Evolutionary conservation across 2,797 vertebrate genomes (phyloP), one percentile per base, ranked within the genome.

Genomic region (Gobionotothen gibberifrons): DNA sequence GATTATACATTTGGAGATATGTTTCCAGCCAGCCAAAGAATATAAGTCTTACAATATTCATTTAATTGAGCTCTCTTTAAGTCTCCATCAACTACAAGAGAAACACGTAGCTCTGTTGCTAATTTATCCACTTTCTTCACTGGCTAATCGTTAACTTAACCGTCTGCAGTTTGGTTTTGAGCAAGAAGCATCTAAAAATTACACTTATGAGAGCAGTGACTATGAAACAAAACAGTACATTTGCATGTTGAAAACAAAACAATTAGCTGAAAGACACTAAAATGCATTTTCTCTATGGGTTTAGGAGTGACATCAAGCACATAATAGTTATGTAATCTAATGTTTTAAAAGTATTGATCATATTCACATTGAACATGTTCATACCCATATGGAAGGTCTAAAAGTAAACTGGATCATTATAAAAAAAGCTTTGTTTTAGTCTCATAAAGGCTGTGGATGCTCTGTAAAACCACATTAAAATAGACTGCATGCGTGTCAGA

Each of bases 401-500:
- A 51, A 62, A 52, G 13, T 3, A 1, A 47, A 48, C 5, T 15
- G 29, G 5, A 52, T 0, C 8, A 49, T 47, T 40, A 22, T 55
- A 4, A 22, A 54, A 57, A 54, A 42, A 62, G 60, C 17, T 69
- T 62, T 47, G 29, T 13, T 43, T 73, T 47, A 43, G 66, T 55
- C 59, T 74, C 62, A 67, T 72, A 82, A 49, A 54, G 19, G 48
- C 57, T 36, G 52, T 11, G 12, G 51, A 40, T 78, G 57, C 77
- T 10, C n/a, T 58, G 43, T 59, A 78, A 72, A 46, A 69, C 43
- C 46, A 42, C 53, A 73, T 83, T 75, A 79, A 86, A 90, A 89
- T 89, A 90, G 80, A 70, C 49, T 19, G 40, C 62, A 80, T 71
- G 74, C 58, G 62, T 81, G 82, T 85, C 74, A 64, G 46, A 84